These are phyloP conservation scores for Hemichromis elongatus DNA, from an alignment of 2,113 vertebrate genomes.

Conservation along the genomic window DNA sequence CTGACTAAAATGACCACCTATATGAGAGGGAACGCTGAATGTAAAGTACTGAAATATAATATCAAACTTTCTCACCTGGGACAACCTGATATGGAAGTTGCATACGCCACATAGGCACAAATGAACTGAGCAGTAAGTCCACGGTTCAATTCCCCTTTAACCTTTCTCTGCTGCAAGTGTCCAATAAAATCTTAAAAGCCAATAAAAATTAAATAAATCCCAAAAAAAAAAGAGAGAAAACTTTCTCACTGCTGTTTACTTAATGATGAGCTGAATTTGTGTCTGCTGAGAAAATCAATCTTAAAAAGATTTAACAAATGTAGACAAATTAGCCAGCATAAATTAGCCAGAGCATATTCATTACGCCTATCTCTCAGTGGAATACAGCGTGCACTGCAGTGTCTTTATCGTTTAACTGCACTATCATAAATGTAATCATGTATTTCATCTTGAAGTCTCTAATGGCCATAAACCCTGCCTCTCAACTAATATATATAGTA, in stretches of 20 bases:
- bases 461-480: conserved; percentile 35
- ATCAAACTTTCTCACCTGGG: background rate
- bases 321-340: conserved; percentile 62
- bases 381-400: conserved; percentile 38
- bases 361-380: conserved; percentile 49
- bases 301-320: conserved; percentile 57
- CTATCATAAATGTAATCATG: conserved; percentile 65
- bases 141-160: background rate
- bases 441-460: conserved; percentile 55
- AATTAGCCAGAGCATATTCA: conserved; percentile 62
- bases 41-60: conserved; percentile 31
- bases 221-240: background rate
- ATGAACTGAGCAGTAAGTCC: background rate
- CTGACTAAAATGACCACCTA: conserved; percentile 14
- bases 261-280: conserved; percentile 38
- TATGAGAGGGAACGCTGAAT: conserved; percentile 17
- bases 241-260: conserved; percentile 26
- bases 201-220: background rate
- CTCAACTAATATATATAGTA: conserved; percentile 5
- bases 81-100: background rate
- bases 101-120: background rate
- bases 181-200: background rate
- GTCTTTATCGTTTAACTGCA: conserved; percentile 60
- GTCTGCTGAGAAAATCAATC: conserved; percentile 61
- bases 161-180: background rate